Evolutionary conservation across 2,888 invertebrate genomes (phyloP).

Genomic region (Tolmerus cingulatus): DNA sequence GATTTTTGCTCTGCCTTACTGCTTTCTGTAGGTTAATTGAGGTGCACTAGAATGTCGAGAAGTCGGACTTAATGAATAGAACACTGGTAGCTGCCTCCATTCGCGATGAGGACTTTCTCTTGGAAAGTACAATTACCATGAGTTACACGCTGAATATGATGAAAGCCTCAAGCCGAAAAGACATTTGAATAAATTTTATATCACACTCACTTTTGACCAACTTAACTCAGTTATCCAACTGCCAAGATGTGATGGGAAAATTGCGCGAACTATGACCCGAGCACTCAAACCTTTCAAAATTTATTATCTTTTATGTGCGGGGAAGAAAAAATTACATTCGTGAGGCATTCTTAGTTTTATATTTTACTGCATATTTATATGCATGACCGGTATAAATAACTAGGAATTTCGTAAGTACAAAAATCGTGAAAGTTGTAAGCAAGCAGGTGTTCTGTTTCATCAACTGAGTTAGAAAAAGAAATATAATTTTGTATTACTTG

Average conservation of each 20-base stretch:
- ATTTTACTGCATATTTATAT: background rate
- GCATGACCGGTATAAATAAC: background rate
- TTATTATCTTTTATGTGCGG: background rate
- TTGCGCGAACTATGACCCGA: background rate
- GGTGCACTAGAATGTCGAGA: background rate
- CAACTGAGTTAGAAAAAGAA: background rate
- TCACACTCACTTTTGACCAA: background rate
- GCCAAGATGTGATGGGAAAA: background rate
- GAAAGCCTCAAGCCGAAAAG: background rate
- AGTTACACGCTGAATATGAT: background rate
- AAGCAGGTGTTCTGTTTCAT: background rate
- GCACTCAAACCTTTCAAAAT: background rate
- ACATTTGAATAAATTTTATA: background rate
- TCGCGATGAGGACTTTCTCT: background rate
- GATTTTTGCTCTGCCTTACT: background rate
- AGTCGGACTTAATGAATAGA: background rate
- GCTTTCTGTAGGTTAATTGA: conserved; percentile 2
- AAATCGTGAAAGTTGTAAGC: background rate
- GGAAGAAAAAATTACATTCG: background rate
- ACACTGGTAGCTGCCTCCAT: background rate
- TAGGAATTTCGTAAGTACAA: background rate
- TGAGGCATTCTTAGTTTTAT: background rate
- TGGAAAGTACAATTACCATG: background rate
- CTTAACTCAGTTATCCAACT: background rate
- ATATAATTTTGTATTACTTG: background rate